Evolutionary conservation across 2,797 vertebrate genomes (phyloP), one percentile per base, ranked within the genome.

Genomic region (Schizothorax lantsangensis): DNA sequence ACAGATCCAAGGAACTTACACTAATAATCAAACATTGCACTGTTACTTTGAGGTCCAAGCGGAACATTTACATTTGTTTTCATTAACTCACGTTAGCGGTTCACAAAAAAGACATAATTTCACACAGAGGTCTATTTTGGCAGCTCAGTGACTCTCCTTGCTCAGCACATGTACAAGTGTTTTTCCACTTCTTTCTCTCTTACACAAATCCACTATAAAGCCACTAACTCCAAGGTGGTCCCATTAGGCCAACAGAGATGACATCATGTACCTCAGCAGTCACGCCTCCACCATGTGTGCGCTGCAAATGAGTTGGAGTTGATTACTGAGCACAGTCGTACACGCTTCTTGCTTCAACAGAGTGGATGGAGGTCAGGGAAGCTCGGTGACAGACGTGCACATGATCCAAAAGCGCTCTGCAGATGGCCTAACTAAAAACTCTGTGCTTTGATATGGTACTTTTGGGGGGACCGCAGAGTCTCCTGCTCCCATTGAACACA

Each of bases 191-290:
- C 38, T 21, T 52, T 77, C 78, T 64, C 78, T 83, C 52, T 26
- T 72, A 86, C 54, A 64, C 62, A 74, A 57, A 54, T 79, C 11
- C 75, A 83, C 66, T 8, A 36, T 78, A 80, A 89, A 85, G 68
- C 84, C 66, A 81, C 85, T 36, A 73, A 83, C 79, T 71, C 87
- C 64, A 81, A 88, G 86, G 89, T 91, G 88, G 90, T 88, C 88
- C 81, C 81, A 83, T 86, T 87, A 88, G 86, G 84, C 87, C 83
- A 84, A 73, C 74, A 85, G 71, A 73, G 75, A 66, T 86, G 83
- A 86, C 72, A 83, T 86, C 88, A 88, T 88, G 84, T 49, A 62
- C 77, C 69, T 88, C 73, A 66, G 49, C 73, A 68, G 86, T 77
- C 30, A 84, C 26, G 62, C 83, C 80, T 88, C 59, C 79, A 64